Evolutionary conservation across 1,140 invertebrate species (phyloP).

Genomic region (Pseudomyrmex sp.): DNA sequence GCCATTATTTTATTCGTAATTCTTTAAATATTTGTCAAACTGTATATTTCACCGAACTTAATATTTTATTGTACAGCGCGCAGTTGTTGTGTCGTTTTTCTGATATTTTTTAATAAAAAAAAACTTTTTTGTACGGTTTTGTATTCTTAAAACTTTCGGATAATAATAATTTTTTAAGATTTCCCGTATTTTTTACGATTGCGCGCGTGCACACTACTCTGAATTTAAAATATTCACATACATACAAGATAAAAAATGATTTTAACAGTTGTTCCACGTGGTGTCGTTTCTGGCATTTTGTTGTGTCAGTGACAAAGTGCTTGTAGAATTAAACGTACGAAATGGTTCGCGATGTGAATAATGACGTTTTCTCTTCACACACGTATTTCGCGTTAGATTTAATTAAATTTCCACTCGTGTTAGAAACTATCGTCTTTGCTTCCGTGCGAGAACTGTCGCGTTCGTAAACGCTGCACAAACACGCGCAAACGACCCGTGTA

Average conservation of each 20-base stretch:
- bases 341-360: constrained; percentile 48
- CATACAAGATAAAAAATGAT: constrained; percentile 38
- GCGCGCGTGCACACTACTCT: not conserved
- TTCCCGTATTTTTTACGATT: too few relatives aligned
- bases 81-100: not conserved
- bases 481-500: not conserved
- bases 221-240: not conserved
- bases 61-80: not conserved
- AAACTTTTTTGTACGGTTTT: too few relatives aligned
- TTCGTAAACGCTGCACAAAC: constrained; percentile 24
- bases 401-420: constrained; percentile 52
- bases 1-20: not conserved
- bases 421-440: constrained; percentile 46
- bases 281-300: constrained; percentile 21
- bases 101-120: not conserved
- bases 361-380: constrained; percentile 45
- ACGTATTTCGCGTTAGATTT: constrained; percentile 51
- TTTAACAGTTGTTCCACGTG: constrained; percentile 11
- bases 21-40: not conserved
- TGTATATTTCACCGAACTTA: not conserved
- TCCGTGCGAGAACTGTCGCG: not conserved
- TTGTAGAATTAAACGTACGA: constrained; percentile 41
- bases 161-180: not conserved
- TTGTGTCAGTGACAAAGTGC: constrained; percentile 45
- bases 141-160: too few relatives aligned